Percentiles rank a stretch among this genome's conserved stretches.
These are phyloP conservation scores for Atta cephalotes DNA, from an alignment of 1,140 invertebrate genomes.

Conservation along the genomic window DNA sequence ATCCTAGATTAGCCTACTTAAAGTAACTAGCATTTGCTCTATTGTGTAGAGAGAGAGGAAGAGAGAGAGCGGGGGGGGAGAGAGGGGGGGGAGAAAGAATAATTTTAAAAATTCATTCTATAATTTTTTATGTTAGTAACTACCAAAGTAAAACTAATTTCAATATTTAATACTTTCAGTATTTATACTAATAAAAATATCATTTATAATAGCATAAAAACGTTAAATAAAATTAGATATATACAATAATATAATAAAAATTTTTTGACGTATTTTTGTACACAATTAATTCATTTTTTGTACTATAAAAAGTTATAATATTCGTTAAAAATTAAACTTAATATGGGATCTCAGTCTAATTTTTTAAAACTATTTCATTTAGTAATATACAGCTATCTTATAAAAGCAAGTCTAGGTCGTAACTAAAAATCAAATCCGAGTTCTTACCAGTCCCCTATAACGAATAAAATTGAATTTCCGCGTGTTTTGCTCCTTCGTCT, in stretches of 20 bases:
- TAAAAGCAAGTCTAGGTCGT: neutral
- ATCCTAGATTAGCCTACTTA: slow-evolving; percentile 34
- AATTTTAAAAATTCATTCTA: neutral
- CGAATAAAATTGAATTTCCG: slow-evolving; percentile 51
- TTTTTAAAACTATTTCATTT: neutral
- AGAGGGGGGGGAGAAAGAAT: neutral
- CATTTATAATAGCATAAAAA: neutral
- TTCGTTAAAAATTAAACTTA: neutral
- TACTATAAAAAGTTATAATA: neutral
- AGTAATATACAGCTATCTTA: neutral
- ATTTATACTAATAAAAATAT: neutral
- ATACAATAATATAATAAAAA: neutral
- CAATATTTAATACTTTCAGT: neutral
- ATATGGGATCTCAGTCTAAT: neutral
- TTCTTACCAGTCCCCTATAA: slow-evolving; percentile 26
- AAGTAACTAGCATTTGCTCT: neutral
- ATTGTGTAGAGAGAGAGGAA: neutral
- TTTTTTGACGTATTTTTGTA: neutral
- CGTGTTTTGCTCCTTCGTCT: slow-evolving; percentile 24
- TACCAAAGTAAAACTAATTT: slow-evolving; percentile 16
- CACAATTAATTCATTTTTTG: neutral
- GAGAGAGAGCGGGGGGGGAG: too few species aligned
- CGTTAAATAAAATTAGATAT: neutral
- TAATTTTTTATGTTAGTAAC: neutral
- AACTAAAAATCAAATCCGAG: slow-evolving; percentile 15